Evolutionary conservation across 2,113 vertebrate species (phyloP).

Genomic region (Elgaria multicarinata): DNA sequence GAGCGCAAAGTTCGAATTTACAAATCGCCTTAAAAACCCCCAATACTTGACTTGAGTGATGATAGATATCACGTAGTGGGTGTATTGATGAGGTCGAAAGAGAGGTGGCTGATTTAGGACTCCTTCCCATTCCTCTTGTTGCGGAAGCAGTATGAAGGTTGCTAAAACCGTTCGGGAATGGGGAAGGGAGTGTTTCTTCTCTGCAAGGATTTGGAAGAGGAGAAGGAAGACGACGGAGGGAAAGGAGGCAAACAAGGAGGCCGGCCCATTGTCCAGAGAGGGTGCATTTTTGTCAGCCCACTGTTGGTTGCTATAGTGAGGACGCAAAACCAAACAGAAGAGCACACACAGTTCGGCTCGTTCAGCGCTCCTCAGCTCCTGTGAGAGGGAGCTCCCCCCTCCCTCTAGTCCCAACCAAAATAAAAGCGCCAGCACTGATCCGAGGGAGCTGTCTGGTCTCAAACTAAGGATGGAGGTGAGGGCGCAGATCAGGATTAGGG

Average conservation of each 20-base stretch:
- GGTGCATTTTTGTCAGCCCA: conserved; percentile 91
- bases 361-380: conserved; percentile 51
- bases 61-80: background rate
- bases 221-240: conserved; percentile 46
- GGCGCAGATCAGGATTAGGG: conserved; percentile 14
- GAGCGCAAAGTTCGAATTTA: background rate
- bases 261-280: conserved; percentile 92
- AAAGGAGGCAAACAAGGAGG: conserved; percentile 76
- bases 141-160: background rate
- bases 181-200: conserved; percentile 26
- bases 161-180: background rate
- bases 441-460: conserved; percentile 45
- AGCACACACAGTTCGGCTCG: conserved; percentile 83
- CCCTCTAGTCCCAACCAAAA: conserved; percentile 76
- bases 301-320: conserved; percentile 96
- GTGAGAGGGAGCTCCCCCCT: conserved; percentile 44
- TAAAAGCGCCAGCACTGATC: conserved; percentile 70
- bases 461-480: background rate
- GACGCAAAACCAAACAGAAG: conserved; percentile 89
- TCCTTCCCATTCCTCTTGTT: background rate
- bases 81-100: background rate
- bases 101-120: background rate
- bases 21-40: background rate
- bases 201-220: conserved; percentile 53
- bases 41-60: background rate